A percentile compares a stretch with the other conserved stretches of the same genome.
Conservation (phyloP, 2,888 invertebrate species). For the Strigamia maritima region DNA sequence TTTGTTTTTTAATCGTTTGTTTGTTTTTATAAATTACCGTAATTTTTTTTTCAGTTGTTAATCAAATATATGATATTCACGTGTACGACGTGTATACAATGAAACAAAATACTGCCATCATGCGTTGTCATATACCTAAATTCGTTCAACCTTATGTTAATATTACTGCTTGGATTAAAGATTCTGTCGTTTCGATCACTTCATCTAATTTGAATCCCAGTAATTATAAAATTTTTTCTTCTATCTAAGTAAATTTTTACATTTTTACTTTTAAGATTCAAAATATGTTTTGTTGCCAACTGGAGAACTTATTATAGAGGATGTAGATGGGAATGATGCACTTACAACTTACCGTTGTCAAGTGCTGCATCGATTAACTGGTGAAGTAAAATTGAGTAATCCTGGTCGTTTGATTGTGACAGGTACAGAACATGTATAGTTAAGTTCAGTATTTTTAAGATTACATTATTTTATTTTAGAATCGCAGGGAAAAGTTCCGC, state of each 20-base stretch:
- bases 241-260: no score
- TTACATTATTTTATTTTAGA: background rate
- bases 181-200: slow-evolving; percentile 11
- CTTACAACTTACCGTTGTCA: slow-evolving; percentile 31
- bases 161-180: slow-evolving; percentile 33
- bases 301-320: slow-evolving; percentile 15
- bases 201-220: background rate
- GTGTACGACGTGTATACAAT: slow-evolving; percentile 24
- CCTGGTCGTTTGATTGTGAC: background rate
- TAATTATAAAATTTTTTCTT: background rate
- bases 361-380: slow-evolving; percentile 33
- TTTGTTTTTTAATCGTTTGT: background rate
- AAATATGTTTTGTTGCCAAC: slow-evolving; percentile 38
- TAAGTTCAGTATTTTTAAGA: no score
- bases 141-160: background rate
- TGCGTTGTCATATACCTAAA: slow-evolving; percentile 12
- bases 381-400: background rate
- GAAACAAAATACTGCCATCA: slow-evolving; percentile 17
- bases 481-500: slow-evolving; percentile 35
- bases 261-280: slow-evolving; percentile 40
- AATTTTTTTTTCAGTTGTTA: slow-evolving; percentile 4
- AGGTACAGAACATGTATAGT: background rate
- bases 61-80: slow-evolving; percentile 11
- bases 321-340: background rate
- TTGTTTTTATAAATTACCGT: background rate